Base-by-base conservation (phyloP, 2,888 invertebrate genomes). In the Hoplodrina ambigua region DNA sequence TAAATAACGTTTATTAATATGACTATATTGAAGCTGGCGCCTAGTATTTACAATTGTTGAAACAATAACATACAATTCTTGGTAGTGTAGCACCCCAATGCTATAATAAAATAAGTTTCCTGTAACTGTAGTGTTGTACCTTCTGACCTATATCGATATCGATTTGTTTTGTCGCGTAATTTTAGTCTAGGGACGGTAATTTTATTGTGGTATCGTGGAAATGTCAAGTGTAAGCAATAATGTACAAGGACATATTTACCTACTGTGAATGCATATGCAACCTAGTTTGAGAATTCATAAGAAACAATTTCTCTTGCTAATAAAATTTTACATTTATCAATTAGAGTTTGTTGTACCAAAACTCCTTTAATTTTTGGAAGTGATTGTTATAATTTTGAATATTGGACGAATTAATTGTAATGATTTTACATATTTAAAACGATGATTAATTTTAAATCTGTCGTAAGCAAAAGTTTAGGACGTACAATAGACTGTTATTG, bases 1-100 rank as follows among this genome's bases (percentile, higher is more conserved):
- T 61, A 71, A 78, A 75, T 78, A 84, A 83, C 81, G 72, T 71
- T 84, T 77, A 81, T 2, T 25, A 85, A 83, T 79, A 81, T 80
- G 85, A 81, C 80, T 77, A 83, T 78, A 81, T 81, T 61, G 72
- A 71, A 65, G 30, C 58, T 19, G 64, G 73, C 71, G 74, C 75
- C 68, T 46, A 56, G 75, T 90, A 89, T 91, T 90, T 91, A 89
- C 88, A 88, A 85, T 87, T 72, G 74, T 69, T 67, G 64, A 56
- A 82, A 87, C 85, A 90, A 90, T 88, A 91, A 90, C 87, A 90
- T 65, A 84, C 70, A 79, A 68, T 91, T 89, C 89, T 69, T 63
- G 64, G 89, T 86, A 90, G 74, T 80, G 72, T 72, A 83, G 82
- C 60, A 73, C 75, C 82, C 63, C 77, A 65, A 72, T 78, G 78